Evolutionary conservation across 2,113 vertebrate genomes (phyloP).

Genomic region (Loxodonta africana): DNA sequence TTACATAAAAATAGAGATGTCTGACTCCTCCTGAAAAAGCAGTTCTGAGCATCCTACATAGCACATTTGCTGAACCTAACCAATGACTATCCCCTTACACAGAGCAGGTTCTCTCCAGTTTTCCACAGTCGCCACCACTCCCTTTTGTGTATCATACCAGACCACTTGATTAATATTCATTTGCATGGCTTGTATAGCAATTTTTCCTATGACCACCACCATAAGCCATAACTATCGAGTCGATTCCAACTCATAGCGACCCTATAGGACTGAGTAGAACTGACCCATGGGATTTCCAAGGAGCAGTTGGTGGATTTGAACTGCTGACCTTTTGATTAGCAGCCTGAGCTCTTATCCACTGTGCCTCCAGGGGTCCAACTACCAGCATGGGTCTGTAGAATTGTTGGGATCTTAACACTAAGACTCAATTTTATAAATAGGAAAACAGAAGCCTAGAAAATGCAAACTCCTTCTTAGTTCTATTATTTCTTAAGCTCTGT

Average conservation of each 20-base stretch:
- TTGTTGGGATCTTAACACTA: neutral
- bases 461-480: conserved; percentile 1
- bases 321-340: no score
- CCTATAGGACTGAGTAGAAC: no score
- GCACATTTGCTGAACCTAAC: neutral
- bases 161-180: neutral
- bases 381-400: neutral
- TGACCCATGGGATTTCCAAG: no score
- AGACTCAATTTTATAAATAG: conserved; percentile 30
- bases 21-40: neutral
- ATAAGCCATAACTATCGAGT: neutral
- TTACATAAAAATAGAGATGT: neutral
- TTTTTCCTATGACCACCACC: neutral
- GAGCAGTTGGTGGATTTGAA: no score
- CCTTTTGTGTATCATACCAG: neutral
- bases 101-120: neutral
- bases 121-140: neutral
- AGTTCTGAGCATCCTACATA: neutral
- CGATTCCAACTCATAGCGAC: no score
- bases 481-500: conserved; percentile 65
- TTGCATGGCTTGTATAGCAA: neutral
- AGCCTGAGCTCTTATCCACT: no score
- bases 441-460: conserved; percentile 28
- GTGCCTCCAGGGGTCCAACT: no score
- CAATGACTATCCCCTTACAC: neutral